Evolutionary conservation across 1,140 invertebrate species (phyloP).

Genomic region (Procambarus virginalis): DNA sequence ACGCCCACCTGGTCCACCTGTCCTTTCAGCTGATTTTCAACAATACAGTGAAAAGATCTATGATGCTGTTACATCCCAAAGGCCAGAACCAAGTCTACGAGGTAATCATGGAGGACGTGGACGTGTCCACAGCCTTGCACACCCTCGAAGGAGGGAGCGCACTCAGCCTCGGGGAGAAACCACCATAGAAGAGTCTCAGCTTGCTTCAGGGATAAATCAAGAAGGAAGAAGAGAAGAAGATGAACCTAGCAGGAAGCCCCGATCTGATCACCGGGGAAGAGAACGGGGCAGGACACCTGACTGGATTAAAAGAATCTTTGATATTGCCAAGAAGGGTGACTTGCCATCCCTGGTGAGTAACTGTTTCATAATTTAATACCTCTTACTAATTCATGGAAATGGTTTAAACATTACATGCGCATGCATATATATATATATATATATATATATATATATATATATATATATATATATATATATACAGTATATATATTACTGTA

Average conservation of each 20-base stretch:
- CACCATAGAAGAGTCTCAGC: constrained; percentile 11
- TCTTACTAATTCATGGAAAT: too few species aligned
- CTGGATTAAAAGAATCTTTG: constrained; percentile 75
- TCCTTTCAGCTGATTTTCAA: constrained; percentile 61
- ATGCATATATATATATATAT: too few species aligned
- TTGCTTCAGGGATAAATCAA: constrained; percentile 17
- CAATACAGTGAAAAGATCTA: constrained; percentile 68
- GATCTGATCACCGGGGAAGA: constrained; percentile 51
- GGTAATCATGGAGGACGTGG: not conserved
- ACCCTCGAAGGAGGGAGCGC: constrained; percentile 39
- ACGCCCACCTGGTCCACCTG: constrained; percentile 60
- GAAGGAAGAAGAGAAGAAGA: constrained; percentile 43
- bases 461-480: too few species aligned
- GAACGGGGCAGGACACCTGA: constrained; percentile 73
- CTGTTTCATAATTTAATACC: too few species aligned
- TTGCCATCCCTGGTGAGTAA: constrained; percentile 73
- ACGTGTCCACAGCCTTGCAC: constrained; percentile 11
- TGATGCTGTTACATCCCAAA: constrained; percentile 64
- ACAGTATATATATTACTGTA: too few species aligned
- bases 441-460: too few species aligned
- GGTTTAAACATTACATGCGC: too few species aligned
- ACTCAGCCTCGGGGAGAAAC: constrained; percentile 25
- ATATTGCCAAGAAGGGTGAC: constrained; percentile 73
- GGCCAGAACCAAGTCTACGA: constrained; percentile 31
- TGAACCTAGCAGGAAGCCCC: constrained; percentile 29